Conservation (phyloP, 2,888 invertebrate species). For the Pandemis corylana region DNA sequence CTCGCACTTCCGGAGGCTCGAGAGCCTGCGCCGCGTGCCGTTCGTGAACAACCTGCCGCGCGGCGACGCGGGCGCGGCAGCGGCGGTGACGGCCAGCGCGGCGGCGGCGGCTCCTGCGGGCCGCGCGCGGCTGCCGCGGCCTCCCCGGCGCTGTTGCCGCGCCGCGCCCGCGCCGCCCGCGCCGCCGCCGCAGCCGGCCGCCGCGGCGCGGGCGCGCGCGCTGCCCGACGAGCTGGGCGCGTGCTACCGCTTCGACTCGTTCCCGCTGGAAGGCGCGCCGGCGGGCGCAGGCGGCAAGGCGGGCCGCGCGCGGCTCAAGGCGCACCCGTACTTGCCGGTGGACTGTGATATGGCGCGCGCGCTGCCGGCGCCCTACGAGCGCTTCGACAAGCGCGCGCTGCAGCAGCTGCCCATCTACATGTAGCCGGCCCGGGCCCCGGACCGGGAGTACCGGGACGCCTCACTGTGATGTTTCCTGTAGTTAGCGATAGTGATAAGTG, state of each 20-base stretch:
- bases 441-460: constrained; percentile 37
- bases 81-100: constrained; percentile 52
- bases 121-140: constrained; percentile 51
- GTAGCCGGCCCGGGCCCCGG: constrained; percentile 57
- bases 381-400: constrained; percentile 81
- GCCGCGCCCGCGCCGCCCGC: constrained; percentile 56
- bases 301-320: constrained; percentile 62
- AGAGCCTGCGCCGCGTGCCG: constrained; percentile 92
- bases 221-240: constrained; percentile 50
- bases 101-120: constrained; percentile 46
- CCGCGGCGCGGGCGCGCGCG: constrained; percentile 45
- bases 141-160: constrained; percentile 55
- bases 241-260: constrained; percentile 65
- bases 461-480: constrained; percentile 41
- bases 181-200: constrained; percentile 60
- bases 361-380: constrained; percentile 76
- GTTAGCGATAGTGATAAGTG: constrained; percentile 41
- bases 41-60: constrained; percentile 93
- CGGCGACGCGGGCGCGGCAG: constrained; percentile 74
- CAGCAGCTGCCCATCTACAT: constrained; percentile 83
- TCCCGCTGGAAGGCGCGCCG: constrained; percentile 54
- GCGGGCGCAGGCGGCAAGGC: constrained; percentile 53
- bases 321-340: constrained; percentile 68
- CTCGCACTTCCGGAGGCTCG: constrained; percentile 94
- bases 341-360: constrained; percentile 80